Percentiles rank a stretch among this genome's conserved stretches.
Conservation (phyloP, 2,113 vertebrate genomes). For the Nannobrachium achirus region DNA sequence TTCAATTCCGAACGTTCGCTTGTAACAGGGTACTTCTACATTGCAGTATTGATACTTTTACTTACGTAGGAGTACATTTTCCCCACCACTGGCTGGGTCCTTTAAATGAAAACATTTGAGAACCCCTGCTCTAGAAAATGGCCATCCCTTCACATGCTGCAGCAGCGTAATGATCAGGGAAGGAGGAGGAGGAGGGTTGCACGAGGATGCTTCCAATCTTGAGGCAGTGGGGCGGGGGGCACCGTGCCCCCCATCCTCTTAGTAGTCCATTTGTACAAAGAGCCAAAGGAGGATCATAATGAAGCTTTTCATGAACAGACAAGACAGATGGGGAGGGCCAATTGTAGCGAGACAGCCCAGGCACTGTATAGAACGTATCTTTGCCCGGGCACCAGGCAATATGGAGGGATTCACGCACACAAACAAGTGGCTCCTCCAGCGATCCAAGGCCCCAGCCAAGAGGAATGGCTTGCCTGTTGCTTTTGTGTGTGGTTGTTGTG, state of each 20-base stretch:
- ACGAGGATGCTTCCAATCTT: too few species aligned
- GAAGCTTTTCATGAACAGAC: slow-evolving; percentile 70
- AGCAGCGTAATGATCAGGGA: too few species aligned
- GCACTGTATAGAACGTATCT: slow-evolving; percentile 54
- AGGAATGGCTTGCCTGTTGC: slow-evolving; percentile 18
- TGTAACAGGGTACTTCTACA: too few species aligned
- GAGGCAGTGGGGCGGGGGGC: too few species aligned
- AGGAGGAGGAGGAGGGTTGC: too few species aligned
- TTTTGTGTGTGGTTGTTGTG: slow-evolving; percentile 67
- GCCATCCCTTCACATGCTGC: too few species aligned
- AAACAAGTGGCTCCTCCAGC: slow-evolving; percentile 28
- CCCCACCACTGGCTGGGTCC: too few species aligned
- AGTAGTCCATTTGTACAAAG: slow-evolving; percentile 69
- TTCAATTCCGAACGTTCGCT: too few species aligned
- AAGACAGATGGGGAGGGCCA: slow-evolving; percentile 71
- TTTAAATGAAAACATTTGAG: too few species aligned
- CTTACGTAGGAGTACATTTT: too few species aligned
- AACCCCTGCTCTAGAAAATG: too few species aligned
- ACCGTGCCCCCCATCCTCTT: slow-evolving; percentile 37
- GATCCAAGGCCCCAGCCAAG: slow-evolving; percentile 5
- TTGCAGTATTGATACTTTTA: too few species aligned
- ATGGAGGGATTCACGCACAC: slow-evolving; percentile 49
- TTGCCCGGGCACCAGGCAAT: slow-evolving; percentile 49
- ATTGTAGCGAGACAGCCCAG: slow-evolving; percentile 59
- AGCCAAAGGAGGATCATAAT: slow-evolving; percentile 67